Evolutionary conservation across 2,888 invertebrate genomes (phyloP), one percentile per base, ranked within the genome.

Genomic region (Carpatolechia fugitivella): DNA sequence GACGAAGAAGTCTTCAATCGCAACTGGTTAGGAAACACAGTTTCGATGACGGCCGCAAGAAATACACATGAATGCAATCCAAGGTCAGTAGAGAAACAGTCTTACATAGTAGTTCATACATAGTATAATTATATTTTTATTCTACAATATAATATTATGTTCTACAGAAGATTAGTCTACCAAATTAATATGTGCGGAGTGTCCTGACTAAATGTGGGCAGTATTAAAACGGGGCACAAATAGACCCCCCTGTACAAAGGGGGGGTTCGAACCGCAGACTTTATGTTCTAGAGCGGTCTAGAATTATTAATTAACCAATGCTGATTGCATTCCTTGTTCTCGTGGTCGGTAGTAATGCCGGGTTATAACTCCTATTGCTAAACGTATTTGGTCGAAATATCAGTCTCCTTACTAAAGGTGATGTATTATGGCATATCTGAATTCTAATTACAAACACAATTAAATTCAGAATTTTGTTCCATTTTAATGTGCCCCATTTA

Each of bases 261-360:
- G 72, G 64, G 69, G 66, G 70, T 63, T 61, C 60, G 56, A 61
- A 78, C 85, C 85, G 80, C 86, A 85, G 85, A 82, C 85, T 86
- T 85, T 84, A 85, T 77, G 83, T 82, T 81, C 78, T 74, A 76
- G 86, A 83, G 79, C 72, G 68, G 80, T 85, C 85, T 83, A 85
- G 87, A 88, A 88, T 88, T 88, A 87, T 85, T 87, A 87, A 87
- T 86, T 86, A 83, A 84, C 81, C 71, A 82, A 87, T 84, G 80
- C 73, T 84, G 82, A 86, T 86, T 84, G 82, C 83, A 83, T 85
- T 86, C 83, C 77, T 80, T 54, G 46, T 55, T 50, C 20, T 10
- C n/a, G 41, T 18, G 41, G 54, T 48, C 41, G 16, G 49, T 35
- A 20, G 24, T 36, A 16, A 38, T 50, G 20, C 16, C 7, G 20